Evolutionary conservation across 2,797 vertebrate genomes (phyloP).

Genomic region (Chelon auratus): DNA sequence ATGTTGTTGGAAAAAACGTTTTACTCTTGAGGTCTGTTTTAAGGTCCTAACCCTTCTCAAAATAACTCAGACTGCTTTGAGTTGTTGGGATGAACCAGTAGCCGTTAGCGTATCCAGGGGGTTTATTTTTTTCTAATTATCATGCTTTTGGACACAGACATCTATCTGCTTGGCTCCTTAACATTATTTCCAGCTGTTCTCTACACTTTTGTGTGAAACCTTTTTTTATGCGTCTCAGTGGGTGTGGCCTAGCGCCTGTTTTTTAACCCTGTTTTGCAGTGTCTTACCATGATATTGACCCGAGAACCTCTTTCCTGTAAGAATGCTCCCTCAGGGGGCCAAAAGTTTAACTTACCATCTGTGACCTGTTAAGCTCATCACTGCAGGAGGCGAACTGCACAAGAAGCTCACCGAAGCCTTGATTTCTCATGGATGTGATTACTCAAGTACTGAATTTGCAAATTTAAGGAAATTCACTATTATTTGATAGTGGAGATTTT

Average conservation of each 20-base stretch:
- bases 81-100: constrained; percentile 36
- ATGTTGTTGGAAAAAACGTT: constrained; percentile 47
- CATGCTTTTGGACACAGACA: constrained; percentile 29
- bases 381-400: constrained; percentile 50
- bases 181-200: constrained; percentile 55
- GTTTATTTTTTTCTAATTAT: constrained; percentile 27
- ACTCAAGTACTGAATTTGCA: constrained; percentile 9
- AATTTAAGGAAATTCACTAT: constrained; percentile 20
- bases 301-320: constrained; percentile 61
- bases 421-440: constrained; percentile 21
- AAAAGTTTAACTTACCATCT: constrained; percentile 70
- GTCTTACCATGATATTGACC: constrained; percentile 60
- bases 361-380: constrained; percentile 81
- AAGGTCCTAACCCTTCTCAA: constrained; percentile 15
- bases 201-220: constrained; percentile 28
- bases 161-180: constrained; percentile 18
- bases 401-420: constrained; percentile 34
- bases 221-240: constrained; percentile 36
- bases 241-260: constrained; percentile 43
- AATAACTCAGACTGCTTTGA: constrained; percentile 22
- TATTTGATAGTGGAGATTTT: background rate
- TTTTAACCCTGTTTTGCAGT: constrained; percentile 46
- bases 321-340: constrained; percentile 61
- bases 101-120: constrained; percentile 30
- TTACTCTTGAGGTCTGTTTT: constrained; percentile 51